Percentiles rank a stretch among this genome's conserved stretches.
These are phyloP conservation scores for Atopsyche davidsoni DNA, from an alignment of 1,140 invertebrate genomes.

Conservation along the genomic window DNA sequence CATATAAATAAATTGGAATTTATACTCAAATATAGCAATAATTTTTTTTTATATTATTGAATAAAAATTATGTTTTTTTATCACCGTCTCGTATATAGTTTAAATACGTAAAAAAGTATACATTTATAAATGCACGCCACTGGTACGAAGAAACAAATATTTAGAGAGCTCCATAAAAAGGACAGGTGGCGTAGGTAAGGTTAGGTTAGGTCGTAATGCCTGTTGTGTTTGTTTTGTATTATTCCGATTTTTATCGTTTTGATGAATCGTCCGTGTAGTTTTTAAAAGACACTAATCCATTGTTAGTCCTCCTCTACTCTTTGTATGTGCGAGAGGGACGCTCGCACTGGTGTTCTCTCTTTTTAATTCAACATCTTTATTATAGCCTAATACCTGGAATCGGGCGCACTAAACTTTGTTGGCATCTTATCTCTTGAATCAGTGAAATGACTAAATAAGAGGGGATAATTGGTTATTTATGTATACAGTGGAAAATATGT, in stretches of 20 bases:
- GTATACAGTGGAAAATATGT: no score
- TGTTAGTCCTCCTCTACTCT: slow-evolving; percentile 9
- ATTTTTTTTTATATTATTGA: no score
- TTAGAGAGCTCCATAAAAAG: no score
- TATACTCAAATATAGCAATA: no score
- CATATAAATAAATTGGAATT: no score
- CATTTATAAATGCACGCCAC: background rate
- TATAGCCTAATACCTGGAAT: no score
- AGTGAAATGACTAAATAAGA: background rate
- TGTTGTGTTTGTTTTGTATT: background rate
- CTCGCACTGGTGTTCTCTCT: no score
- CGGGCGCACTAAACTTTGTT: background rate
- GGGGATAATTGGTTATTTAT: no score
- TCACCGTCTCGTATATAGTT: no score
- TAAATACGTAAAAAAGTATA: no score
- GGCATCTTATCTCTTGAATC: background rate
- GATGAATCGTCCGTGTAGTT: slow-evolving; percentile 13
- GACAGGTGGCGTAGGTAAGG: slow-evolving; percentile 9
- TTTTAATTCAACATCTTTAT: slow-evolving; percentile 1
- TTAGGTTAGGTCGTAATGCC: slow-evolving; percentile 1
- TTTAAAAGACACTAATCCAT: slow-evolving; percentile 23
- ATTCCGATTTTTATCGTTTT: slow-evolving; percentile 14
- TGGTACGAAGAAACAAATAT: background rate
- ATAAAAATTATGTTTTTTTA: no score
- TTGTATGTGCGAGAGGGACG: no score